Evolutionary conservation across 2,113 vertebrate genomes (phyloP), one percentile per base, ranked within the genome.

Genomic region (Eretmochelys imbricata): DNA sequence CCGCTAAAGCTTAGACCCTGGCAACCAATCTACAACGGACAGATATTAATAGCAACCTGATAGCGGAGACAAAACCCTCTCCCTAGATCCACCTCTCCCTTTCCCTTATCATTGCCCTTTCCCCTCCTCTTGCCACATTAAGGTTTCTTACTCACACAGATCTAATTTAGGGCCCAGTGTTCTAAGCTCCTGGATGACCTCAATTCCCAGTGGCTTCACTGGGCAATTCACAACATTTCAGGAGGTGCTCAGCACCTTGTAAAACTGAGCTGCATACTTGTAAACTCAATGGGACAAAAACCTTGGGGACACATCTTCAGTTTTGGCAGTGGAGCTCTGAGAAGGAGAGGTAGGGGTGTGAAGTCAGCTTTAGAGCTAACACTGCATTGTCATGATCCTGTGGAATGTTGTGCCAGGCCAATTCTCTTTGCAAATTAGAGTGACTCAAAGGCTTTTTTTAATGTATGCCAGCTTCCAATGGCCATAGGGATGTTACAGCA

Each of bases 91-190:
- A 16, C 22, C 53, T 35, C n/a, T 81, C 48, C 5, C 65, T 13
- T 9, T 82, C 3, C 10, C 69, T 13, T 1, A 1, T 3, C 0
- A 0, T 54, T 80, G 84, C 14, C 80, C 25, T 53, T 84, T 75
- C 50, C 79, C 4, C 1, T 84, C 31, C 53, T 79, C 35, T 76
- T 46, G 42, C 42, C 20, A 24, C 42, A 76, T 76, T 76, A 25
- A 76, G 10, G 13, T 25, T 4, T 27, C 9, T 46, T 76, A 46
- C 10, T 76, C 42, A 14, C 20, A 46, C 25, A 19, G 38, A 38
- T 42, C 69, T 24, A 24, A 38, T 75, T 10, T 42, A 38, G 20
- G 8, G 8, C 16, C 16, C 69, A 22, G 69, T 22, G 6, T 9
- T 69, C 17, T 69, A n/a, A 69, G 35, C 8, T 17, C 31, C 35